Base-by-base conservation (phyloP, 1,140 invertebrate species). In the Pogonognathellus flavescens region DNA sequence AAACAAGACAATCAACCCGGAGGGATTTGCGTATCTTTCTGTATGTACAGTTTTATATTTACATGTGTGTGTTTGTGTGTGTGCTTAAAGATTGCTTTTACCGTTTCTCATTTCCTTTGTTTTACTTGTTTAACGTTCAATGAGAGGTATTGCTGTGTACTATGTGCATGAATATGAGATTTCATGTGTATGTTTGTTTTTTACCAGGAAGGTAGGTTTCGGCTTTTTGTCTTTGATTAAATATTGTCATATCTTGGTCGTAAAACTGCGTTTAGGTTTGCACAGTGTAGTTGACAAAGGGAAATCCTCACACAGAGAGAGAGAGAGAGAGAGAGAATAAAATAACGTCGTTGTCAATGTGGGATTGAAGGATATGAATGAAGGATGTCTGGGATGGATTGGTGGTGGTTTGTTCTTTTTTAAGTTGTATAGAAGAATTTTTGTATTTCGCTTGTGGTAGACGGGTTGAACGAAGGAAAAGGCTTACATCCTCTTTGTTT, bases 401-500 rank as follows among this genome's bases (percentile, higher is more conserved):
- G 31, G 31, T 41, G 6, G 31, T 41, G 1, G 1, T 41, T 41
- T 41, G 1, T 41, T 41, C 31, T 6, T 41, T n/a, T 41, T 41
- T 41, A 41, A 41, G 31, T 41, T 41, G 31, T 41, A 41, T 41
- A 41, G 31, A 41, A 41, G 31, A 3, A 41, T 41, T 41, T 41
- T 41, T 3, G 2, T 41, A 41, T 41, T 41, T 41, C 6, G 31
- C 31, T 41, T 41, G n/a, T 41, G 6, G 31, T 66, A 66, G 70
- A 76, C 13, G 0, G 31, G 0, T 9, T 49, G 16, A 13, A 14
- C 41, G 16, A n/a, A 49, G 31, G 70, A 13, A 76, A 18, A 50
- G 16, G 70, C 70, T 76, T 76, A 50, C n/a, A 49, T 41, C 41
- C 41, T 50, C 41, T 76, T 76, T 76, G 70, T 76, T 76, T 76